Conservation (phyloP, 2,888 invertebrate genomes). For the Axea sp. region DNA sequence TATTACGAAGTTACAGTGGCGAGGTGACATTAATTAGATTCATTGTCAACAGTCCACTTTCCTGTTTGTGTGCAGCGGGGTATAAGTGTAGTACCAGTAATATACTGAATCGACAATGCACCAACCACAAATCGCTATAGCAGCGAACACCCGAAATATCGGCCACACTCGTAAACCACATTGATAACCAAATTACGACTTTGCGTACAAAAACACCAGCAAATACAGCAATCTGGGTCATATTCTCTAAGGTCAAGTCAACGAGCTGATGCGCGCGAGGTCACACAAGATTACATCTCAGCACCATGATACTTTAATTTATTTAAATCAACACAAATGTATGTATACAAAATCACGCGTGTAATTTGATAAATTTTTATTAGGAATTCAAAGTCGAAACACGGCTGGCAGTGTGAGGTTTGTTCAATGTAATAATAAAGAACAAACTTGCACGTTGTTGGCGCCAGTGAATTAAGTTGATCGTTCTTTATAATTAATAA, state of each 20-base stretch:
- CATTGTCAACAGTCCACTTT: constrained; percentile 58
- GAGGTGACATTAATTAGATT: constrained; percentile 63
- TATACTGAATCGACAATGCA: constrained; percentile 60
- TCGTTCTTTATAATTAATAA: too few species aligned
- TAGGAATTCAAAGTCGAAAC: too few species aligned
- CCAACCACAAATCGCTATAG: constrained; percentile 52
- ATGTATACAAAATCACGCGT: too few species aligned
- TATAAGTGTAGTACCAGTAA: constrained; percentile 52
- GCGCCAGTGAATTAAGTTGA: too few species aligned
- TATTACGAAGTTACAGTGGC: constrained; percentile 57
- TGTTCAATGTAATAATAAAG: too few species aligned
- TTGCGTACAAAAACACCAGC: constrained; percentile 6
- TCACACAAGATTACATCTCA: not conserved
- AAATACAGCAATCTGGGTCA: not conserved
- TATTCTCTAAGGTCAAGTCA: not conserved
- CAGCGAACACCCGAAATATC: constrained; percentile 50
- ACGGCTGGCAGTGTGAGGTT: too few species aligned
- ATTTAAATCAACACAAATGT: too few species aligned
- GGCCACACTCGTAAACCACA: constrained; percentile 47
- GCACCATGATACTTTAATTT: too few species aligned
- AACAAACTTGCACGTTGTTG: too few species aligned
- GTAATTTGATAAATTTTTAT: too few species aligned
- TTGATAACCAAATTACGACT: constrained; percentile 49
- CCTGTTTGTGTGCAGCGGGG: constrained; percentile 54
- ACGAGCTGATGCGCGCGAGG: not conserved